phyloP scores from a whole-genome alignment of 2,113 vertebrate species.

The Cathartes aura region DNA sequence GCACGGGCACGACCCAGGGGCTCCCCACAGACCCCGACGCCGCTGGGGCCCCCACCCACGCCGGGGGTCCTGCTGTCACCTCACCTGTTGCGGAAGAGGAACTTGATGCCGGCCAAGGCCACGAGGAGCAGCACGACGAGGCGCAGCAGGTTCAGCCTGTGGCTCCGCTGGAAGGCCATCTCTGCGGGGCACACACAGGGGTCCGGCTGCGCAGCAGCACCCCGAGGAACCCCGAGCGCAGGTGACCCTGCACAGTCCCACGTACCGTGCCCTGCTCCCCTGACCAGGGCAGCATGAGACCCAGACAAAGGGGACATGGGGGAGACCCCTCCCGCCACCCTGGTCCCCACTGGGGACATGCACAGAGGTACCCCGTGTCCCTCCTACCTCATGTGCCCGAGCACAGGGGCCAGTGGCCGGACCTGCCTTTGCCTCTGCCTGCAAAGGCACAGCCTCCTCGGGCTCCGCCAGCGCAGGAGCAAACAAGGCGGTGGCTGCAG shows the following conservation, averaged over 20 bases:
- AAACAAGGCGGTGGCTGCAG: not conserved
- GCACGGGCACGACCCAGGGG: rapidly evolving
- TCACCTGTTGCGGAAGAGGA: conserved; percentile 71
- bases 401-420: not conserved
- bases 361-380: not conserved
- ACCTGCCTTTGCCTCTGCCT: not conserved
- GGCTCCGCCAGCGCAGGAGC: not conserved
- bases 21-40: rapidly evolving
- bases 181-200: not conserved
- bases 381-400: conserved; percentile 1
- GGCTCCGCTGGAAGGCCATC: conserved; percentile 61
- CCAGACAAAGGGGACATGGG: not conserved
- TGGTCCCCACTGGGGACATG: rapidly evolving
- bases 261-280: not conserved
- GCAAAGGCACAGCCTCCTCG: not conserved
- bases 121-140: conserved; percentile 56
- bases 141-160: conserved; percentile 66
- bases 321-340: not conserved
- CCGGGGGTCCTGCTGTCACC: not conserved
- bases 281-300: not conserved
- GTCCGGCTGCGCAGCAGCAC: rapidly evolving
- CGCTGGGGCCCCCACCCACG: rapidly evolving
- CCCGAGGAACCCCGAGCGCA: not conserved
- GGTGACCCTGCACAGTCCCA: not conserved
- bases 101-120: conserved; percentile 60